phyloP scores from a whole-genome alignment of 2,113 vertebrate species.

The Crotalus helleri region DNA sequence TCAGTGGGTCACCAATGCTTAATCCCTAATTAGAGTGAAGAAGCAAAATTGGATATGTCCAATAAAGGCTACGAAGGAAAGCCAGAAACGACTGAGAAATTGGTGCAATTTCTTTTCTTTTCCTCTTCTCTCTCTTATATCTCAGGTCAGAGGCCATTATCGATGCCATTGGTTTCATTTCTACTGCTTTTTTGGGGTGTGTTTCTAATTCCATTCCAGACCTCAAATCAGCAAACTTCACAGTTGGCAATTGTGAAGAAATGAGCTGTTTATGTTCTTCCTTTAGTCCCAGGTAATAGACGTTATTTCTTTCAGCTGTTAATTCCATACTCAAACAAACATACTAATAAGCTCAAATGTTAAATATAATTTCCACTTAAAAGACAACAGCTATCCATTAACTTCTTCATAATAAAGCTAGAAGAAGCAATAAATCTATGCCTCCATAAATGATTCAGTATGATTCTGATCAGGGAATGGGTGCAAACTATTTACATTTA shows the following conservation, averaged over 20 bases:
- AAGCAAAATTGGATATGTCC: slow-evolving; percentile 3
- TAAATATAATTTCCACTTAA: neutral
- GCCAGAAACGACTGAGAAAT: neutral
- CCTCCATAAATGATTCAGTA: neutral
- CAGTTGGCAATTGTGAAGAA: neutral
- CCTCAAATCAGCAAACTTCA: neutral
- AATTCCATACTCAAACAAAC: neutral
- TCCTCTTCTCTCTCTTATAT: neutral
- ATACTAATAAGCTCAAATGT: neutral
- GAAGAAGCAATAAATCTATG: neutral
- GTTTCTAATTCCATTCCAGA: neutral
- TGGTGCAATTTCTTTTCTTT: neutral
- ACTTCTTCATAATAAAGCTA: neutral
- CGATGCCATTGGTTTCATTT: neutral
- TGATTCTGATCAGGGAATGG: neutral
- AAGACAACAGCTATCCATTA: neutral
- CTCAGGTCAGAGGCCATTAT: neutral
- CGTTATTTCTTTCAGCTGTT: neutral
- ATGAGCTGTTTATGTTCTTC: neutral
- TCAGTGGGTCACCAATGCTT: neutral
- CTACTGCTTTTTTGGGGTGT: neutral
- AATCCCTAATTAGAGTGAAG: slow-evolving; percentile 9
- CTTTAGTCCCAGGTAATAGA: neutral
- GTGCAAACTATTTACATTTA: neutral
- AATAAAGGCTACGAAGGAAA: neutral